Evolutionary conservation across 1,140 invertebrate genomes (phyloP).

Genomic region (Lasioglossum albipes): DNA sequence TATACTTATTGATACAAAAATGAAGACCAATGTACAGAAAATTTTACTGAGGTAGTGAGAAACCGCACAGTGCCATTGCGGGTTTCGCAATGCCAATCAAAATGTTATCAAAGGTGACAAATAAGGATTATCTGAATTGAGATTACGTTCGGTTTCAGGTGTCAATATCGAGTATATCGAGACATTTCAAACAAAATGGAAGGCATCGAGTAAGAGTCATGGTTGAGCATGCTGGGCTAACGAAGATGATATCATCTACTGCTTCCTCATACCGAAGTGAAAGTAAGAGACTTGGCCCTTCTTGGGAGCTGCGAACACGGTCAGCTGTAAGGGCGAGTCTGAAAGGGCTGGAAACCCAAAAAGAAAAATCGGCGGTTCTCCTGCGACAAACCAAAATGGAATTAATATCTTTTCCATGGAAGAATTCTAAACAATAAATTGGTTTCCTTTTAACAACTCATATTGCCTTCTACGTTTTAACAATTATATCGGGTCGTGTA

Average conservation of each 20-base stretch:
- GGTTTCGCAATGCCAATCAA: no score
- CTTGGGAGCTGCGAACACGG: slow-evolving; percentile 35
- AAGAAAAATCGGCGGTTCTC: slow-evolving; percentile 50
- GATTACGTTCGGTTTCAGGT: slow-evolving; percentile 18
- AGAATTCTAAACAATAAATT: slow-evolving; percentile 54
- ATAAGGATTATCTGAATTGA: neutral
- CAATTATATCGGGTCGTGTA: slow-evolving; percentile 41
- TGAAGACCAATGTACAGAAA: no score
- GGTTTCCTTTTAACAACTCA: slow-evolving; percentile 54
- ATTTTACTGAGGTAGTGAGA: no score
- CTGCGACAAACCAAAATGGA: slow-evolving; percentile 35
- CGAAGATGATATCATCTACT: slow-evolving; percentile 44
- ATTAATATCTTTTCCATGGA: slow-evolving; percentile 41
- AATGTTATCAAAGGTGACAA: no score
- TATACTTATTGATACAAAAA: no score
- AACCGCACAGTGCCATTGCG: no score
- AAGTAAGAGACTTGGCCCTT: slow-evolving; percentile 46
- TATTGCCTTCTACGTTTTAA: slow-evolving; percentile 53
- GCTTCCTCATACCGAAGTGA: slow-evolving; percentile 45
- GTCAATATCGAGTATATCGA: slow-evolving; percentile 83
- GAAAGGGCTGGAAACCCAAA: slow-evolving; percentile 72
- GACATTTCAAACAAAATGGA: slow-evolving; percentile 85
- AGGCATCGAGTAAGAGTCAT: slow-evolving; percentile 83
- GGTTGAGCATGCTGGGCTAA: slow-evolving; percentile 80
- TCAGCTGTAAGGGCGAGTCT: slow-evolving; percentile 41